Evolutionary conservation across 2,797 vertebrate species (phyloP).

Genomic region (Coreius guichenoti): DNA sequence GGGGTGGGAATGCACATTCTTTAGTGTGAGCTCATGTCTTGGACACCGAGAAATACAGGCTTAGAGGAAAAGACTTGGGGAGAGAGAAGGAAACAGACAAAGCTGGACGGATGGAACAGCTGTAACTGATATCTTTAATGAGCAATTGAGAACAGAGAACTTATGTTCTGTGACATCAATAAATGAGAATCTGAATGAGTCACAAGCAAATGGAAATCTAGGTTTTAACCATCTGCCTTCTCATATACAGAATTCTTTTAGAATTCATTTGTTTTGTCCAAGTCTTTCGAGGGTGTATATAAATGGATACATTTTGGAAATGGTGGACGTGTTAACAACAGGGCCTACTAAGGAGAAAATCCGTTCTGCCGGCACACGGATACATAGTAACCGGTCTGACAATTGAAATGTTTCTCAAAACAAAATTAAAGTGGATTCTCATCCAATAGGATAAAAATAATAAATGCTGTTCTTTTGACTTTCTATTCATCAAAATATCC

Average conservation of each 20-base stretch:
- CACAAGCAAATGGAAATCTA: constrained; percentile 33
- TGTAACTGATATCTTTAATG: constrained; percentile 53
- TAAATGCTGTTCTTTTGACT: neutral
- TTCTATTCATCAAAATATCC: neutral
- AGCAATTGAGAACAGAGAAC: constrained; percentile 33
- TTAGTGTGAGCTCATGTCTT: constrained; percentile 82
- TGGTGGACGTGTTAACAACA: neutral
- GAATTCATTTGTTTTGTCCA: constrained; percentile 66
- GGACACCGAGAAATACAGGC: constrained; percentile 66
- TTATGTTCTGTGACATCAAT: constrained; percentile 37
- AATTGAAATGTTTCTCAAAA: neutral
- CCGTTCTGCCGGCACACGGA: neutral
- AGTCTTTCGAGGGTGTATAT: constrained; percentile 11
- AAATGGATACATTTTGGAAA: constrained; percentile 16
- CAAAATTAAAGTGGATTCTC: neutral
- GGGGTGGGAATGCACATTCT: constrained; percentile 79
- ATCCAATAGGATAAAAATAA: neutral
- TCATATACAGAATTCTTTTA: constrained; percentile 66
- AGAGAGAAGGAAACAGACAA: constrained; percentile 40
- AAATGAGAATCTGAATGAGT: constrained; percentile 36
- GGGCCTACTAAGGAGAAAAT: neutral
- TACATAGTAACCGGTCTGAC: neutral
- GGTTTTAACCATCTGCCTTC: constrained; percentile 4
- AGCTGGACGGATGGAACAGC: constrained; percentile 44
- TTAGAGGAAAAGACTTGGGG: constrained; percentile 18